Evolutionary conservation across 2,888 invertebrate genomes (phyloP).

Genomic region (Liodrosophila aerea): DNA sequence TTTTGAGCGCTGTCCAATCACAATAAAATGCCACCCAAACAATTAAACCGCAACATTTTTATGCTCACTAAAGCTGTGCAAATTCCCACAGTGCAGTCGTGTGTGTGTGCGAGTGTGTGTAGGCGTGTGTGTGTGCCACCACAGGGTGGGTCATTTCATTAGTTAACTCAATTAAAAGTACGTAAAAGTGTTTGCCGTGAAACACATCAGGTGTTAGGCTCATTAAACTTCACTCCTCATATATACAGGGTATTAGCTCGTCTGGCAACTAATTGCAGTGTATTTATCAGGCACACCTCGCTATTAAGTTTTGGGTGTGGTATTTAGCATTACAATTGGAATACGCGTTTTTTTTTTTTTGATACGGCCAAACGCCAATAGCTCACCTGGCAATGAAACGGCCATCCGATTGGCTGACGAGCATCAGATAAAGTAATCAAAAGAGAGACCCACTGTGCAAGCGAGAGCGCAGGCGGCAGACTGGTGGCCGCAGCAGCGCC

Average conservation of each 20-base stretch:
- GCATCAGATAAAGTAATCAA: constrained; percentile 68
- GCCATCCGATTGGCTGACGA: constrained; percentile 65
- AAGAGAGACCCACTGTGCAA: constrained; percentile 4
- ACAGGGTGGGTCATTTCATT: constrained; percentile 59
- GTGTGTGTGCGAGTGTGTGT: too few species aligned
- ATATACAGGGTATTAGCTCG: not conserved
- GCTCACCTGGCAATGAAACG: constrained; percentile 72
- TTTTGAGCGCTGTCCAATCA: constrained; percentile 58
- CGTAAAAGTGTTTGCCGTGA: constrained; percentile 54
- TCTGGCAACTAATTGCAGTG: constrained; percentile 5
- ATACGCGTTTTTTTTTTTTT: constrained; percentile 45
- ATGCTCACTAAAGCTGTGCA: constrained; percentile 64
- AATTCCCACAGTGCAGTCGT: constrained; percentile 60
- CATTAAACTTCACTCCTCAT: constrained; percentile 59
- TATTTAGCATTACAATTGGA: constrained; percentile 37
- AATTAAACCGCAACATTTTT: constrained; percentile 66
- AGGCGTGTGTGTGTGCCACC: constrained; percentile 3
- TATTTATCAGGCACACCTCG: constrained; percentile 48
- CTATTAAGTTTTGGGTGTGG: constrained; percentile 56
- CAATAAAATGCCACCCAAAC: constrained; percentile 70
- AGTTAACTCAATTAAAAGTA: constrained; percentile 74
- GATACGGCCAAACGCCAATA: constrained; percentile 54
- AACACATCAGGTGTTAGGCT: constrained; percentile 61
- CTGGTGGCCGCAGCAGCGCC: not conserved
- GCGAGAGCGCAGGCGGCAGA: constrained; percentile 27